Evolutionary conservation across 2,113 vertebrate genomes (phyloP), one percentile per base, ranked within the genome.

Genomic region (Psephotus haematonotus): DNA sequence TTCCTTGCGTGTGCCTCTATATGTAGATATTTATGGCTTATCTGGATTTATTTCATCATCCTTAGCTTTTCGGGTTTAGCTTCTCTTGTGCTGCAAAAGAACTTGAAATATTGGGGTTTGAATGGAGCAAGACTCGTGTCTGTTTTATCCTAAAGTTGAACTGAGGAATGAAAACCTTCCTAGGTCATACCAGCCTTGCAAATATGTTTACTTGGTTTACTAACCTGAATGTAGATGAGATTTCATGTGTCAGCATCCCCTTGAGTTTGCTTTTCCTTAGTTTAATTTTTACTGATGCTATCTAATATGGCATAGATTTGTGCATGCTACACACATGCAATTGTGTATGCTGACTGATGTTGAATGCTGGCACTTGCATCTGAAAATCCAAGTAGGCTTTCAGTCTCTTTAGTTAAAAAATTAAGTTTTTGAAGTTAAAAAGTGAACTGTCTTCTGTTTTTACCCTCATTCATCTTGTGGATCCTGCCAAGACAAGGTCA

Each of bases 111-210:
- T 2, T 60, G 50, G 81, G 86, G 49, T n/a, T 81, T 49, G 4
- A 81, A 46, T 19, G 41, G 82, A 65, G 60, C 17, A 78, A 31
- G 69, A 82, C 68, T 63, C 50, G 12, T 81, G 69, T 86, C 75
- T 94, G 79, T 83, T 79, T 94, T 52, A 76, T 41, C 14, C 44
- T 89, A 9, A 95, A 97, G 89, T 92, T 92, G 74, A 22, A 44
- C 62, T 4, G 63, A 82, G 81, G 35, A 76, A 86, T 39, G 28
- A 68, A 81, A 91, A 57, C 3, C 14, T 90, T 83, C 11, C 55
- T 75, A 50, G 69, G 44, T 89, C 35, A 20, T 84, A 44, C 8
- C 20, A 78, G 65, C 70, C 60, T 94, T 72, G 69, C n/a, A 67
- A 90, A 41, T 37, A 10, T 23, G 24, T 96, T 94, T 75, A 31